Conservation (phyloP, 2,113 vertebrate species). For the Lampris megalopsis region DNA sequence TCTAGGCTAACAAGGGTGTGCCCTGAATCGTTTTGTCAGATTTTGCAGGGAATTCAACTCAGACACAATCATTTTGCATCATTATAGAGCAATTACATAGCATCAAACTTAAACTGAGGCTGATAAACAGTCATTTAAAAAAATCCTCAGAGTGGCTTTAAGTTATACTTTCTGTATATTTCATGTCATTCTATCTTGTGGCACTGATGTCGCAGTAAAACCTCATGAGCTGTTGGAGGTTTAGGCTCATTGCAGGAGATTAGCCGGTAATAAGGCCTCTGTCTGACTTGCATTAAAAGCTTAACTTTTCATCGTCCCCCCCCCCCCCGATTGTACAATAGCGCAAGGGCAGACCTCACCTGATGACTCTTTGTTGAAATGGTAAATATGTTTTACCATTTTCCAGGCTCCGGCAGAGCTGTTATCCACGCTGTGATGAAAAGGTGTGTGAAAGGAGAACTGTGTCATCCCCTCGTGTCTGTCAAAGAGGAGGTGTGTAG, state of each 20-base stretch:
- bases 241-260: conserved; percentile 19
- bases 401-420: conserved; percentile 53
- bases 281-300: conserved; percentile 74
- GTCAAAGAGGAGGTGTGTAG: conserved; percentile 73
- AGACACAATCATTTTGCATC: too few species aligned
- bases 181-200: conserved; percentile 14
- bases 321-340: conserved; percentile 40
- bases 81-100: too few species aligned
- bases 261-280: conserved; percentile 51
- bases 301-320: conserved; percentile 80
- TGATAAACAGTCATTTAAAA: background rate
- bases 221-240: conserved; percentile 18
- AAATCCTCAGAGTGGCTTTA: background rate
- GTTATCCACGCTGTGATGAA: conserved; percentile 70
- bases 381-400: conserved; percentile 69
- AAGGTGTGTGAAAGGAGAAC: conserved; percentile 71
- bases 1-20: too few species aligned
- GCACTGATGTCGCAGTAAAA: conserved; percentile 13
- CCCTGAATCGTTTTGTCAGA: too few species aligned
- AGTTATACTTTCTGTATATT: background rate
- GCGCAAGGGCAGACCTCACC: conserved; percentile 66
- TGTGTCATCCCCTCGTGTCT: conserved; percentile 71
- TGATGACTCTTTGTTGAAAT: conserved; percentile 66
- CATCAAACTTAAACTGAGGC: background rate
- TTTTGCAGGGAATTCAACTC: too few species aligned